phyloP scores from a whole-genome alignment of 2,888 invertebrate species.

The Ceratothoa steindachneri region DNA sequence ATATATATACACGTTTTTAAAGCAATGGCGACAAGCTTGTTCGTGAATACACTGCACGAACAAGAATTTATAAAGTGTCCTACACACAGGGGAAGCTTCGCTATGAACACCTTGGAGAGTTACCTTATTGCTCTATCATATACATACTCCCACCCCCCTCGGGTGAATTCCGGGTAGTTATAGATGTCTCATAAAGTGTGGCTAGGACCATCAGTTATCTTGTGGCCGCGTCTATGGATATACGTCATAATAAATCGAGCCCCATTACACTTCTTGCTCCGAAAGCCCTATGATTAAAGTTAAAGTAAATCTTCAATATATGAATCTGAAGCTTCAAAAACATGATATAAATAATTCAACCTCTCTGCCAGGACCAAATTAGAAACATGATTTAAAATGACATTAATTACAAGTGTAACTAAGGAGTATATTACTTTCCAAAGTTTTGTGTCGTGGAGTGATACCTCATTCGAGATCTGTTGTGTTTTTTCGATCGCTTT shows the following conservation, averaged over 20 bases:
- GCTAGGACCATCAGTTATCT: no score
- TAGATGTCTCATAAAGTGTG: no score
- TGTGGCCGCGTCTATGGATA: not conserved
- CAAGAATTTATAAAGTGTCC: no score
- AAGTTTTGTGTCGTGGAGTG: not conserved
- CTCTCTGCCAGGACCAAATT: slow-evolving; percentile 1
- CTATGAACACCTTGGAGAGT: no score
- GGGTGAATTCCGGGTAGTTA: no score
- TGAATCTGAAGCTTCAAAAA: not conserved
- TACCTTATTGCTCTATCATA: no score
- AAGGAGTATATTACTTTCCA: not conserved
- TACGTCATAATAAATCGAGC: not conserved
- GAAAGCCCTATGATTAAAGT: not conserved
- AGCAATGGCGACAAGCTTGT: no score
- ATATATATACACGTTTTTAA: no score
- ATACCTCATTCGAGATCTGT: not conserved
- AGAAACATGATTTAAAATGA: not conserved
- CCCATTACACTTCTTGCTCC: not conserved
- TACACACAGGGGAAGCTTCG: no score
- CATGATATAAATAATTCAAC: not conserved
- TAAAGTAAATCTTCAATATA: not conserved
- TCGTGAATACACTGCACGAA: no score
- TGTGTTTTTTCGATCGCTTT: no score
- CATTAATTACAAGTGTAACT: not conserved
- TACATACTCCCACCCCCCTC: no score